These are phyloP conservation scores for Bombus confusus DNA, from an alignment of 1,140 invertebrate species.

Conservation along the genomic window DNA sequence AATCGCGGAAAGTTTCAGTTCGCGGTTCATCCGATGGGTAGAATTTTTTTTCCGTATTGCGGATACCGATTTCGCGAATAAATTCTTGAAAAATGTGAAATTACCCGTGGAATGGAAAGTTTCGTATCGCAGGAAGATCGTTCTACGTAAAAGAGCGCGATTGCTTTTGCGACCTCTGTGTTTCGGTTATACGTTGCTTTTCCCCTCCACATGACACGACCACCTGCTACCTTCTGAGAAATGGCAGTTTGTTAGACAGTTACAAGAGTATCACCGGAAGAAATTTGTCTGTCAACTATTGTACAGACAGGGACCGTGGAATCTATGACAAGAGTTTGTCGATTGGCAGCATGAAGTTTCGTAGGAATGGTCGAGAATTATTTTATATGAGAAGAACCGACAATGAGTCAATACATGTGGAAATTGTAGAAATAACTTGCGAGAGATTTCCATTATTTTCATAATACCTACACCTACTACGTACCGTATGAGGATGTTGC, in stretches of 20 bases:
- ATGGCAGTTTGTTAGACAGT: conserved; percentile 25
- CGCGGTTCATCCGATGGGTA: background rate
- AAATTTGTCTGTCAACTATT: background rate
- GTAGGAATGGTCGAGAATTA: background rate
- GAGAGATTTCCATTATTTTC: background rate
- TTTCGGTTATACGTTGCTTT: background rate
- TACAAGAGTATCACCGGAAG: background rate
- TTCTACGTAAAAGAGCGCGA: background rate
- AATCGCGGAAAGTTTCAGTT: background rate
- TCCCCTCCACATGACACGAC: background rate
- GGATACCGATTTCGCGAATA: conserved; percentile 2
- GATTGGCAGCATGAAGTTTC: background rate
- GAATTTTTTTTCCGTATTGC: background rate
- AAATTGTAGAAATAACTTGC: too few species aligned
- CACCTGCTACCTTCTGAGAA: conserved; percentile 22
- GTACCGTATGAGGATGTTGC: background rate
- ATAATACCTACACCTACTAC: too few species aligned
- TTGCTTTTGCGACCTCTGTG: background rate
- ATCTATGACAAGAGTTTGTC: background rate
- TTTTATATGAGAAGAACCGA: background rate
- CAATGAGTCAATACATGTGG: background rate
- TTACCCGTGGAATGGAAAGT: conserved; percentile 1
- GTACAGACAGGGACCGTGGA: background rate
- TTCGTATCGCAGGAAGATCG: background rate
- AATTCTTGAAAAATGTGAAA: conserved; percentile 11